Conservation (phyloP, 2,797 vertebrate genomes). For the Acestrorhynchus altus region DNA sequence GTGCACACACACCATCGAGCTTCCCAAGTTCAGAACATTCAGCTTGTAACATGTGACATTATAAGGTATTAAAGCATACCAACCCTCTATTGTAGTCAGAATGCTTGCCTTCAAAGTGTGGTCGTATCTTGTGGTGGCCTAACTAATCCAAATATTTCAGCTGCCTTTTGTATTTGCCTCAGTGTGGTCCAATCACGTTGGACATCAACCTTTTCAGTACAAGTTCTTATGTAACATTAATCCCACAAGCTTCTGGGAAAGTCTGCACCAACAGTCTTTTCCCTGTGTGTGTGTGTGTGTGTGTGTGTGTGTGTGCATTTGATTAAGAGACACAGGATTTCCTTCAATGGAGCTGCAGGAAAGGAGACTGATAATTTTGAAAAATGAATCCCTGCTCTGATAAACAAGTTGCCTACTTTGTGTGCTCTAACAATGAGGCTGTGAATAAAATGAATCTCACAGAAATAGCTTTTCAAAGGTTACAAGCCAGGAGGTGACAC, state of each 20-base stretch:
- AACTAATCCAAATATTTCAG: conserved; percentile 2
- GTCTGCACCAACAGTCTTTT: neutral
- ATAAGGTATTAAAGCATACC: neutral
- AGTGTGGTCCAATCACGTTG: neutral
- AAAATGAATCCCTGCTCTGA: conserved; percentile 63
- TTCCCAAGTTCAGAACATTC: neutral
- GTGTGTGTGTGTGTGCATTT: conserved; percentile 14
- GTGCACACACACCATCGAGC: neutral
- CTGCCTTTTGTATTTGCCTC: neutral
- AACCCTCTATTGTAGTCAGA: neutral
- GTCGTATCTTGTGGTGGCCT: neutral
- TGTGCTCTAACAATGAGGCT: conserved; percentile 60
- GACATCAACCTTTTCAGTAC: too few relatives aligned
- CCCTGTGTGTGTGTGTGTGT: too few relatives aligned
- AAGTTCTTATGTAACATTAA: neutral
- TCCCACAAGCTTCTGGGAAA: conserved; percentile 8
- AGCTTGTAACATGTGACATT: neutral
- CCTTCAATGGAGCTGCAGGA: conserved; percentile 66
- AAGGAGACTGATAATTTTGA: conserved; percentile 66
- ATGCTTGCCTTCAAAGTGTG: neutral
- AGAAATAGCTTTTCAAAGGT: conserved; percentile 17
- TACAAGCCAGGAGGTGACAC: neutral
- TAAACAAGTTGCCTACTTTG: conserved; percentile 57
- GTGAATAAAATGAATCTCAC: conserved; percentile 3
- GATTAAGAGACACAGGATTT: conserved; percentile 65